Evolutionary conservation across 2,113 vertebrate genomes (phyloP).

Genomic region (Anguilla rostrata): DNA sequence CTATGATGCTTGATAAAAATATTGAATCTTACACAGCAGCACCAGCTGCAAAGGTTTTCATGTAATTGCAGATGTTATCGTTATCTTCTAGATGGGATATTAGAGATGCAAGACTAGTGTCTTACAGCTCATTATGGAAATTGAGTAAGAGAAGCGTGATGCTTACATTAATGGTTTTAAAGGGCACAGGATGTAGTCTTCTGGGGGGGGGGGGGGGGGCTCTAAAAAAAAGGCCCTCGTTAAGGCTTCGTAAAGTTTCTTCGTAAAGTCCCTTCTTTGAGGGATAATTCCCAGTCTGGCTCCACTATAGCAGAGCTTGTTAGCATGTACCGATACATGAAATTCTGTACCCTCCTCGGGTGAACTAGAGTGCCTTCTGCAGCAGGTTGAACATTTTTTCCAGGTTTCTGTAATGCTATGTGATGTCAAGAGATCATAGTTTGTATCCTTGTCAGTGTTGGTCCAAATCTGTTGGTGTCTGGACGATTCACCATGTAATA

Average conservation of each 20-base stretch:
- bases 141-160: not conserved
- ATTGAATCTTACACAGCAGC: not conserved
- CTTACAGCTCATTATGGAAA: not conserved
- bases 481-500: not conserved
- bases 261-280: too few species aligned
- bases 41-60: not conserved
- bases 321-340: not conserved
- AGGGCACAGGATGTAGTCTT: not conserved
- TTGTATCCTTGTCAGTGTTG: too few species aligned
- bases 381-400: not conserved
- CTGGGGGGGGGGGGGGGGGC: not conserved
- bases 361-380: not conserved
- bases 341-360: not conserved
- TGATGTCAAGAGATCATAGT: not conserved
- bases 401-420: not conserved
- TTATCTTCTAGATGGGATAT: not conserved
- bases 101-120: not conserved
- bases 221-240: not conserved
- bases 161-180: not conserved
- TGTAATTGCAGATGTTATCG: not conserved
- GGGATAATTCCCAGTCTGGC: not conserved
- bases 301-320: not conserved
- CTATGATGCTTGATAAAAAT: not conserved
- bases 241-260: too few species aligned
- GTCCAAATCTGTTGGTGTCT: too few species aligned